Base-by-base conservation (phyloP, 2,797 vertebrate species). In the Peromyscus eremicus region DNA sequence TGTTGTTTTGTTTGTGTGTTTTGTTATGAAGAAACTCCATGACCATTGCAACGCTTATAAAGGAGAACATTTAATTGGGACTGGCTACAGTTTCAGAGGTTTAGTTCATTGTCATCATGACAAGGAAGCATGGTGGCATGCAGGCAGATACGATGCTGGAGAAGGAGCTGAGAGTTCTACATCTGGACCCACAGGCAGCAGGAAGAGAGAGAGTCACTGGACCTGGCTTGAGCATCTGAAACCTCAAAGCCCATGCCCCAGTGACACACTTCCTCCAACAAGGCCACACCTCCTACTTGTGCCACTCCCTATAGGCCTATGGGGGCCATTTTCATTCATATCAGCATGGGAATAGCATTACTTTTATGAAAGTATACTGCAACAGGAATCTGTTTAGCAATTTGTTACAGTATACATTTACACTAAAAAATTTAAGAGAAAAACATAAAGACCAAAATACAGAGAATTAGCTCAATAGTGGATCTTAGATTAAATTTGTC, bases 361-460 rank as follows among this genome's bases (percentile, higher is more conserved):
- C 4, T 87, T 32, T 87, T 90, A 43, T 75, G 27, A 96, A 77
- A 90, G 60, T 73, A 34, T 49, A 57, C 16, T 19, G 17, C 57
- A 57, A 57, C 55, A 57, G 3, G 16, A 19, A 57, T 57, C 55
- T 5, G 4, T 57, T 57, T 57, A 57, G 55, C 55, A 57, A 19
- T 57, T 57, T 6, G 17, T 57, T 57, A 57, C 5, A 57, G 55
- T 57, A 57, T 57, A 66, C 66, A 13, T 76, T 83, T 62, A 66
- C 64, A 55, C 17, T 43, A 81, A 83, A 71, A 34, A 55, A 76
- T 87, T 55, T 7, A 73, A 57, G 88, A 79, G 23, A 80, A 93
- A 75, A 91, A 6, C 25, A 14, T 37, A 52, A 92, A 91, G 71
- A 75, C 57, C 16, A 71, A 92, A 94, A 94, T 82, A 60, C 14